Evolutionary conservation across 2,797 vertebrate species (phyloP), one percentile per base, ranked within the genome.

Genomic region (Spea hammondii): DNA sequence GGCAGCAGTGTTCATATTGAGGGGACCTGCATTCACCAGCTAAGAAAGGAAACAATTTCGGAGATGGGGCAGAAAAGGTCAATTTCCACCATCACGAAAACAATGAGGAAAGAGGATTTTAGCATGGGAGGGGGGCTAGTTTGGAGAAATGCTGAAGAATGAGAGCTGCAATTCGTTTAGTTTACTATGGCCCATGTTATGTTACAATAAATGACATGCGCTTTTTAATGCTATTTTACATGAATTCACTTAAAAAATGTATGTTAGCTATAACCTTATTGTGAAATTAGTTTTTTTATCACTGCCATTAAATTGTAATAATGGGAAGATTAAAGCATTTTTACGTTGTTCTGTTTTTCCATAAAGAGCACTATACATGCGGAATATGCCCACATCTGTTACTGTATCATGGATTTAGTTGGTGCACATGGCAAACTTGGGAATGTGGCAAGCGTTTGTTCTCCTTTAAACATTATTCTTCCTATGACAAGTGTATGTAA

Each of bases 391-490:
- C 32, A 2, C 32, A 32, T 32, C 32, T 32, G 32, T 32, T 32
- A 32, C 32, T 32, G 32, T 32, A 32, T 32, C 32, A 32, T 68
- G 4, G 4, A 7, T 50, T 53, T 51, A 11, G 5, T 48, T 67
- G 48, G 6, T 51, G 6, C n/a, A 51, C 7, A 14, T 51, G 48
- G 10, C 49, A 14, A 69, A 69, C 14, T 51, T 17, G 53, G 6
- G 53, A 17, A 69, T 49, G 14, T 12, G 6, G 67, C 44, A 65
- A 65, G 64, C 9, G 44, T 47, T 65, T 65, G 84, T 79, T 65
- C 66, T 85, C 4, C 85, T 86, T 87, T 86, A 86, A 87, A 87
- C 67, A 69, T 51, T 69, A 53, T 53, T 69, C 67, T 17, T 51
- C 14, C 10, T 14, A 45, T 69, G 67, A 69, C 67, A 69, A 69